phyloP scores from a whole-genome alignment of 2,888 invertebrate species.

The Aethes cnicana region DNA sequence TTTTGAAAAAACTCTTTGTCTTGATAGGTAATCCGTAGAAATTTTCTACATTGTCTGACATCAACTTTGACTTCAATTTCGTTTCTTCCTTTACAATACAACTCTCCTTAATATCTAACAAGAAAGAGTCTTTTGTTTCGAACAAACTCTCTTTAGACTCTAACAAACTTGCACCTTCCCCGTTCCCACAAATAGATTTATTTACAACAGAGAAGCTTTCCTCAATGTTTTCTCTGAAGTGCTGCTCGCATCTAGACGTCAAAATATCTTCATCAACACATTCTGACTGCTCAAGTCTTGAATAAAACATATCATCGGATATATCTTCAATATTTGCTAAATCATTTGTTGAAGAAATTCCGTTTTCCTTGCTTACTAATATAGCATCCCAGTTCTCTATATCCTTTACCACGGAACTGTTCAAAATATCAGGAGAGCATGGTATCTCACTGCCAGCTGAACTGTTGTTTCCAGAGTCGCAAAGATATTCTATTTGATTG shows the following conservation, averaged over 20 bases:
- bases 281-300: slow-evolving; percentile 52
- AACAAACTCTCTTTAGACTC: slow-evolving; percentile 49
- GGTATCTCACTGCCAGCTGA: slow-evolving; percentile 50
- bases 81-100: slow-evolving; percentile 40
- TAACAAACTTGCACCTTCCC: slow-evolving; percentile 41
- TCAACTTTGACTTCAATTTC: slow-evolving; percentile 34
- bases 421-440: slow-evolving; percentile 53
- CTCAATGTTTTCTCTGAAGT: slow-evolving; percentile 54
- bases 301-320: slow-evolving; percentile 63
- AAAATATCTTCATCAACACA: slow-evolving; percentile 37
- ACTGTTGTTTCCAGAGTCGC: slow-evolving; percentile 55
- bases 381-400: slow-evolving; percentile 55
- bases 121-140: slow-evolving; percentile 71
- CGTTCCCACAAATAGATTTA: slow-evolving; percentile 71
- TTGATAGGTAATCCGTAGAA: slow-evolving; percentile 91
- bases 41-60: slow-evolving; percentile 36
- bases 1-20: slow-evolving; percentile 87
- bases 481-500: slow-evolving; percentile 70
- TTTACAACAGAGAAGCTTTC: slow-evolving; percentile 78
- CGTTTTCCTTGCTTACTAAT: slow-evolving; percentile 41
- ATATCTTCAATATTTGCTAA: slow-evolving; percentile 50
- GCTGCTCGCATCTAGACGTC: slow-evolving; percentile 39
- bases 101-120: slow-evolving; percentile 65
- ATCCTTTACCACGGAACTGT: slow-evolving; percentile 43
- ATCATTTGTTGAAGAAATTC: slow-evolving; percentile 33